Evolutionary conservation across 2,113 vertebrate genomes (phyloP), one percentile per base, ranked within the genome.

Genomic region (Platycercus adscitus): DNA sequence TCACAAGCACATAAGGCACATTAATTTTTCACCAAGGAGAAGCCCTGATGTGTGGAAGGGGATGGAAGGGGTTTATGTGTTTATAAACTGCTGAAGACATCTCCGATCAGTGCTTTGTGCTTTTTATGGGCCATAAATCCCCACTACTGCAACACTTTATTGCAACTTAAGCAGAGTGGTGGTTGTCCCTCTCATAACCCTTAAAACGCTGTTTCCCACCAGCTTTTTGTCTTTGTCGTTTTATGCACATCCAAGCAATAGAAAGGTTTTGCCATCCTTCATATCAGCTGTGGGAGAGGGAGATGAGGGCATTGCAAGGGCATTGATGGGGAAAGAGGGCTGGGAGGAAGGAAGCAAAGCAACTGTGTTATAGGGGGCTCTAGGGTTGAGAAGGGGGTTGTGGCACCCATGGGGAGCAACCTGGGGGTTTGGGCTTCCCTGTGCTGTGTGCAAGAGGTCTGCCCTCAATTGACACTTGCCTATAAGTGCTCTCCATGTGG

Each of bases 121-220:
- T 93, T 80, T 82, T 96, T 95, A 95, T 76, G n/a, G 69, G 28
- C 92, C 83, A 52, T 96, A 85, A 89, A 86, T 96, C 85, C 95
- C 72, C 14, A 39, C 47, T 78, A 16, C 61, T 50, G 94, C 79
- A 63, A 20, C 11, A 20, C 88, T 93, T 89, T 61, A 81, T 58
- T 33, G 75, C 75, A 23, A 50, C 16, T 7, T 17, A 52, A 85
- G 79, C 84, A 19, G 81, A 31, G 76, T 81, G 91, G 93, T 60
- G 88, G 66, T 72, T 25, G 55, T 70, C 73, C 88, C 78, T 86
- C 76, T 88, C 39, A 60, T 76, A 21, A 4, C 81, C 72, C 88
- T 76, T 81, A 47, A 88, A 95, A 33, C 2, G 6, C 23, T 5
- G 2, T 69, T 85, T 88, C 71, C 72, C 63, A 35, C 29, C 4